Percentiles rank a stretch among this genome's conserved stretches.
Conservation (phyloP, 2,113 vertebrate species). For the Neotoma lepida region DNA sequence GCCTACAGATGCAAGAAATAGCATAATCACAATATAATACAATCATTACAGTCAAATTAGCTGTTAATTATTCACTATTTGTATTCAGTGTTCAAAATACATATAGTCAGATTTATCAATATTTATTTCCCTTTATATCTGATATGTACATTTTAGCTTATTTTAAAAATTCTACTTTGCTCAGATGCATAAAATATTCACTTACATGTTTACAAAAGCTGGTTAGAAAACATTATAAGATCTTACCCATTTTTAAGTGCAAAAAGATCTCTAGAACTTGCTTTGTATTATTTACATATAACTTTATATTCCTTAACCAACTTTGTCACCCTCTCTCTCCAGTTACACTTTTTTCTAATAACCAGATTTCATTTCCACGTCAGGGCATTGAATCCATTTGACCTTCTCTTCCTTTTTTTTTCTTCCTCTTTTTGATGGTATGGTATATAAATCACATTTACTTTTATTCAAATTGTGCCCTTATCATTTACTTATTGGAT, state of each 20-base stretch:
- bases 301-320: neutral
- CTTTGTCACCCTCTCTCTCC: no score
- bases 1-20: neutral
- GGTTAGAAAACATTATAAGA: neutral
- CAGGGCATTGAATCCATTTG: neutral
- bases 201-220: neutral
- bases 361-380: constrained; percentile 13
- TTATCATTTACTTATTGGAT: neutral
- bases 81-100: constrained; percentile 16
- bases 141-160: neutral
- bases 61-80: neutral
- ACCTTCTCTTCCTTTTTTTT: neutral
- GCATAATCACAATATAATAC: neutral
- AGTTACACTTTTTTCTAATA: neutral
- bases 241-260: neutral
- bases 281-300: neutral
- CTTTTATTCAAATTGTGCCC: neutral
- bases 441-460: neutral
- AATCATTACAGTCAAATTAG: constrained; percentile 15
- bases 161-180: constrained; percentile 1
- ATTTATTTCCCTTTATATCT: neutral
- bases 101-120: neutral
- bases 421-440: neutral
- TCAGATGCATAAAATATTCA: constrained; percentile 19
- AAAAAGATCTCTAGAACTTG: neutral